A percentile compares a stretch with the other conserved stretches of the same genome.
These are phyloP conservation scores for Amphiprion ocellaris DNA, from an alignment of 2,113 vertebrate species.

Conservation along the genomic window DNA sequence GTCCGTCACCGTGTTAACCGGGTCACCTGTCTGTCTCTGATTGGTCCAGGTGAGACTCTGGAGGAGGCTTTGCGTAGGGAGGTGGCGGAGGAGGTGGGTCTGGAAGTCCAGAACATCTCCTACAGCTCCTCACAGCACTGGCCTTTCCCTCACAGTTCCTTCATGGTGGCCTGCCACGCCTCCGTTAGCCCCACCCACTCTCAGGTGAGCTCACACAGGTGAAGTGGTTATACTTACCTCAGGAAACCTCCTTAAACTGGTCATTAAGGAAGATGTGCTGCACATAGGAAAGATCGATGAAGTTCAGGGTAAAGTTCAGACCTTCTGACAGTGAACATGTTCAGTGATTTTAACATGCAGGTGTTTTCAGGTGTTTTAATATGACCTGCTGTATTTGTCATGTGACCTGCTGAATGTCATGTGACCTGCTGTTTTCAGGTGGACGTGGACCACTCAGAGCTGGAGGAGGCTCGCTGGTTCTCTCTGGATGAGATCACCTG, in stretches of 20 bases:
- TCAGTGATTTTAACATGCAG: no score
- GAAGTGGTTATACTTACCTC: no score
- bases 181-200: slow-evolving; percentile 82
- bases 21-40: background rate
- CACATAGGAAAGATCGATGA: no score
- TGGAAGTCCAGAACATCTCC: slow-evolving; percentile 85
- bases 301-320: no score
- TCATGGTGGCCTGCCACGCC: slow-evolving; percentile 94
- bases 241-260: no score
- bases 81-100: slow-evolving; percentile 93
- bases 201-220: slow-evolving; percentile 79
- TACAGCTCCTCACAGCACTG: slow-evolving; percentile 94
- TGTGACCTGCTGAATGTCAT: background rate
- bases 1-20: background rate
- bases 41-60: slow-evolving; percentile 87
- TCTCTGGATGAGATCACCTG: slow-evolving; percentile 78
- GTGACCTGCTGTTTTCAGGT: slow-evolving; percentile 79
- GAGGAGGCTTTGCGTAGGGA: slow-evolving; percentile 90
- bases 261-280: no score
- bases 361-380: no score
- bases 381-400: no score
- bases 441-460: slow-evolving; percentile 85
- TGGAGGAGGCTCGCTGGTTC: slow-evolving; percentile 95
- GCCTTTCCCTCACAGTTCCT: slow-evolving; percentile 91
- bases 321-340: no score